Conservation (phyloP, 2,113 vertebrate genomes). For the Pelusios castaneus region DNA sequence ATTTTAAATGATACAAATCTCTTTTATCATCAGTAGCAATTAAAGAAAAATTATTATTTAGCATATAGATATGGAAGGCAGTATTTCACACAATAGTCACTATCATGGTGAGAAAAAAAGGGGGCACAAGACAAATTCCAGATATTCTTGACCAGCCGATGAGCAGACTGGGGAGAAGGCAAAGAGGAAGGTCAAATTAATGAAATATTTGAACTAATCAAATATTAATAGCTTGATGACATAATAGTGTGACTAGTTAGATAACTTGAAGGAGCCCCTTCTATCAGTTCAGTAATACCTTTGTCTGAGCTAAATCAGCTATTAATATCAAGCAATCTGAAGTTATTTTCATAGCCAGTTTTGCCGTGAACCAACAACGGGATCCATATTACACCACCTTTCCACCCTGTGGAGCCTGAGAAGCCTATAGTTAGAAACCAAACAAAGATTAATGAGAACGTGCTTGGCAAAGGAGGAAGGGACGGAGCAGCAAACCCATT, state of each 20-base stretch:
- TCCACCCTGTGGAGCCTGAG: neutral
- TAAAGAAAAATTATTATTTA: neutral
- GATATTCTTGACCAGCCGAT: neutral
- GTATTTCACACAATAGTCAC: neutral
- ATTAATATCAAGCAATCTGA: neutral
- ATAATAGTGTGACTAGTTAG: neutral
- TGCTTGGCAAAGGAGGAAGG: neutral
- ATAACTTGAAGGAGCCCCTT: rapidly evolving
- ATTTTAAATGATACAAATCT: neutral
- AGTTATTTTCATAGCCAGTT: neutral
- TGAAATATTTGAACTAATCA: neutral
- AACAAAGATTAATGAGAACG: neutral
- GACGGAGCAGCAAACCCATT: neutral
- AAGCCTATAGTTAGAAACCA: neutral
- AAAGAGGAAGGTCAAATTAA: neutral
- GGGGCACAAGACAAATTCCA: neutral
- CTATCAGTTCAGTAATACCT: neutral
- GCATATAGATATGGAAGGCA: neutral
- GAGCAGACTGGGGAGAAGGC: rapidly evolving
- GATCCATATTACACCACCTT: neutral
- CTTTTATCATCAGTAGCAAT: neutral
- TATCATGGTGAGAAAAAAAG: neutral
- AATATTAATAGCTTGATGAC: neutral
- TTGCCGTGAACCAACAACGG: neutral
- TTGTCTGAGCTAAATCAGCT: neutral